These are phyloP conservation scores for Phengaris arion DNA, from an alignment of 2,888 invertebrate genomes.

Conservation along the genomic window DNA sequence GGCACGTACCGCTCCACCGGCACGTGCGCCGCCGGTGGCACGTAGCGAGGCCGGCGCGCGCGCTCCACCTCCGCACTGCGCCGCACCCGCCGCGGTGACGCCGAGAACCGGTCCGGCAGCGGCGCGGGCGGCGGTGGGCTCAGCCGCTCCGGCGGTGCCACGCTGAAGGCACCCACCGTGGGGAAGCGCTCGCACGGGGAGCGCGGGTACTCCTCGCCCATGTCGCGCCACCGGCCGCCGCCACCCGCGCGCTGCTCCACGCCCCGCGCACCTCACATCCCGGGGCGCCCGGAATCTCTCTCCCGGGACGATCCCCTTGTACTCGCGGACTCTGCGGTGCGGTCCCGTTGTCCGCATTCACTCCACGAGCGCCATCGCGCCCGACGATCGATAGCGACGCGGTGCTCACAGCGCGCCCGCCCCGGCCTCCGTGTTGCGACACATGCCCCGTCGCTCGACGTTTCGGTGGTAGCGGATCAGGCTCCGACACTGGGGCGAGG, in stretches of 20 bases:
- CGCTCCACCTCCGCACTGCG: slow-evolving; percentile 84
- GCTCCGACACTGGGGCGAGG: slow-evolving; percentile 73
- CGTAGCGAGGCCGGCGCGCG: slow-evolving; percentile 80
- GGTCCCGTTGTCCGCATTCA: slow-evolving; percentile 76
- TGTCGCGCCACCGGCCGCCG: slow-evolving; percentile 76
- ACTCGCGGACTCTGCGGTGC: slow-evolving; percentile 63
- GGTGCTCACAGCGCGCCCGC: slow-evolving; percentile 67
- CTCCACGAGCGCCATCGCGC: slow-evolving; percentile 73
- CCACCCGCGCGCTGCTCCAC: slow-evolving; percentile 72
- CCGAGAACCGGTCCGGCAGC: slow-evolving; percentile 79
- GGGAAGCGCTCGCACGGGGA: slow-evolving; percentile 78
- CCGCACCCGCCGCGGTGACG: slow-evolving; percentile 80
- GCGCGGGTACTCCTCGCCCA: slow-evolving; percentile 77
- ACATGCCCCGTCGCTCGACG: slow-evolving; percentile 54
- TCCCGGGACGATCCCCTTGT: slow-evolving; percentile 60
- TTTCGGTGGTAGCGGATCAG: slow-evolving; percentile 56
- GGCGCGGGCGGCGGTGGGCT: slow-evolving; percentile 82
- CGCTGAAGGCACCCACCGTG: slow-evolving; percentile 79
- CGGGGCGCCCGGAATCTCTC: slow-evolving; percentile 66
- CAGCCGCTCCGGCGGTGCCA: slow-evolving; percentile 83
- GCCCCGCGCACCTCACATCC: slow-evolving; percentile 70
- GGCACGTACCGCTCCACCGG: slow-evolving; percentile 86
- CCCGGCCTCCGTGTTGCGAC: slow-evolving; percentile 58
- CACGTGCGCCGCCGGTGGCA: slow-evolving; percentile 84
- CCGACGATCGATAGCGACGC: slow-evolving; percentile 70